phyloP scores from a whole-genome alignment of 1,140 invertebrate genomes.

The Camponotus floridanus region DNA sequence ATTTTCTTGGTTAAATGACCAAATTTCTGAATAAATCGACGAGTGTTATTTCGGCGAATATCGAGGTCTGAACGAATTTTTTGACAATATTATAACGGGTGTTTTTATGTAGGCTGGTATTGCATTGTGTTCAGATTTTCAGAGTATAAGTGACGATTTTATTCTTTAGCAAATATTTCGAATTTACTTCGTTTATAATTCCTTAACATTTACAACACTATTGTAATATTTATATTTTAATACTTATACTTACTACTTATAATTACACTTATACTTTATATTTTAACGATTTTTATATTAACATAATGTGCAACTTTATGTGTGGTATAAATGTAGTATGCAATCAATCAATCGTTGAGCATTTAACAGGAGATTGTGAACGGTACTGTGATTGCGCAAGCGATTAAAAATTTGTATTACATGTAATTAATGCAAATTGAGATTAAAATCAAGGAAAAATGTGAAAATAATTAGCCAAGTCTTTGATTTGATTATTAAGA shows the following conservation, averaged over 20 bases:
- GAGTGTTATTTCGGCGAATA: conserved; percentile 34
- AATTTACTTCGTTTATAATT: neutral
- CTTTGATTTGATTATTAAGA: conserved; percentile 23
- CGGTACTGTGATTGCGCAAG: conserved; percentile 19
- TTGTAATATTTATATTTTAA: neutral
- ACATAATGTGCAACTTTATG: neutral
- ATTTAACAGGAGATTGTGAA: neutral
- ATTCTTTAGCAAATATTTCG: neutral
- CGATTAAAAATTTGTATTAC: conserved; percentile 31
- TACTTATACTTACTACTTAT: too few relatives aligned
- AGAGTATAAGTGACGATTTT: neutral
- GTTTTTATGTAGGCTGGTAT: neutral
- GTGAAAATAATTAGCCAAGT: conserved; percentile 47
- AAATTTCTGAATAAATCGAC: conserved; percentile 37
- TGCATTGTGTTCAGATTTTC: neutral
- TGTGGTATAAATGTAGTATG: neutral
- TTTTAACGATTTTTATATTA: neutral
- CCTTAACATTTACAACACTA: neutral
- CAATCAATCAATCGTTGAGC: conserved; percentile 19
- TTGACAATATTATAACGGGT: neutral
- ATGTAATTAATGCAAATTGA: conserved; percentile 48
- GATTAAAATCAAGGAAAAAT: conserved; percentile 44
- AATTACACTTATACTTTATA: too few relatives aligned
- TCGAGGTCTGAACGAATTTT: conserved; percentile 2
- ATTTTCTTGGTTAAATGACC: conserved; percentile 14